phyloP scores from a whole-genome alignment of 2,113 vertebrate species.

The Periophthalmus modestus region DNA sequence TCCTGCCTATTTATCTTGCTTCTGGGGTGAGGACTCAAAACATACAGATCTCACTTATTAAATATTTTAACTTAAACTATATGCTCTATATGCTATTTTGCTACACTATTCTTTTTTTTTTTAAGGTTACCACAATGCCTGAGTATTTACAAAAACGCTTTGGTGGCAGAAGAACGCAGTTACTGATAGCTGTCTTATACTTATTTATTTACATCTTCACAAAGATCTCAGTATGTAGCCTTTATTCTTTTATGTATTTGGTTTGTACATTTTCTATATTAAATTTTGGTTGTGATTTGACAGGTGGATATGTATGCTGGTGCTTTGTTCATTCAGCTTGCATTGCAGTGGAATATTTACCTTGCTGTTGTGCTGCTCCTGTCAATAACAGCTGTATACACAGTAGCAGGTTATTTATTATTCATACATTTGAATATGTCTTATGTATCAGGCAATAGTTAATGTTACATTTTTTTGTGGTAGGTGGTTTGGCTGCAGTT shows the following conservation, averaged over 20 bases:
- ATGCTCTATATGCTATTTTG: not conserved
- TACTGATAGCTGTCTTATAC: constrained; percentile 87
- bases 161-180: constrained; percentile 88
- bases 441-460: not conserved
- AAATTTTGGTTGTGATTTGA: constrained; percentile 1
- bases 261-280: not conserved
- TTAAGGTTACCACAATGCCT: constrained; percentile 95
- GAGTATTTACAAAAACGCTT: constrained; percentile 89
- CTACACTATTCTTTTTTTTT: not conserved
- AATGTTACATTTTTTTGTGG: constrained; percentile 13
- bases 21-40: constrained; percentile 81
- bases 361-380: constrained; percentile 81
- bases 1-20: constrained; percentile 93
- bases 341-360: constrained; percentile 91
- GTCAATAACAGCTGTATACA: constrained; percentile 89
- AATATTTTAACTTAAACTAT: not conserved
- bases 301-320: constrained; percentile 98
- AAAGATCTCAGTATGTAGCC: constrained; percentile 91
- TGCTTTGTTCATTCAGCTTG: constrained; percentile 95
- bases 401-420: constrained; percentile 82
- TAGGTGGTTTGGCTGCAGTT: constrained; percentile 94
- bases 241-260: not conserved
- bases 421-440: not conserved
- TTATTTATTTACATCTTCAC: constrained; percentile 98
- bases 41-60: not conserved